phyloP scores from a whole-genome alignment of 2,113 vertebrate genomes.

The Plecotus auritus region DNA sequence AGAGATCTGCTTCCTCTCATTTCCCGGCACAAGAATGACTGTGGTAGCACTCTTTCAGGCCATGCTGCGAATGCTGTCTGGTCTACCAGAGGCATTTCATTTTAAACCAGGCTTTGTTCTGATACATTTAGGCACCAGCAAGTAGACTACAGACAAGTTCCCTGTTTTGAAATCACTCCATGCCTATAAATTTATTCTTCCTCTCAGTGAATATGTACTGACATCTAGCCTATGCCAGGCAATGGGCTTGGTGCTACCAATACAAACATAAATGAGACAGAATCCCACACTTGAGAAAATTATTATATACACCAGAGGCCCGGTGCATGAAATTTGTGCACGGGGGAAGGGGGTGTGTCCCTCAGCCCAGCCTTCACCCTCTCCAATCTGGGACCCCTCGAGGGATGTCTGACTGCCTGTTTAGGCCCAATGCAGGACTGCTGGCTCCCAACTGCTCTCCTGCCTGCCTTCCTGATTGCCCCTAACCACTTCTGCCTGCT shows the following conservation, averaged over 20 bases:
- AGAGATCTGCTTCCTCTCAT: not conserved
- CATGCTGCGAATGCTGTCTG: not conserved
- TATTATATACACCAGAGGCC: not conserved
- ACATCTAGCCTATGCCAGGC: not conserved
- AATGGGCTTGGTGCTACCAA: not conserved
- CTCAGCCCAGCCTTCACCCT: no score
- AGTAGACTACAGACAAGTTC: not conserved
- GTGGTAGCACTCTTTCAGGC: not conserved
- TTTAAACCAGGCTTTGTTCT: not conserved
- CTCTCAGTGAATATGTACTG: not conserved
- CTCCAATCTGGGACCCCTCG: no score
- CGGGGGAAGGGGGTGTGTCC: no score
- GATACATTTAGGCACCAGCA: not conserved
- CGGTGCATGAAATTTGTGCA: no score
- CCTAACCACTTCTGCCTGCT: no score
- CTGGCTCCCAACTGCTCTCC: no score
- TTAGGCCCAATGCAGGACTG: no score
- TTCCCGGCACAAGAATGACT: not conserved
- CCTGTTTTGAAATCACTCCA: not conserved
- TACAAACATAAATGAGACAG: not conserved
- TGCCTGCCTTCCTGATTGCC: no score
- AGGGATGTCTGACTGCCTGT: no score
- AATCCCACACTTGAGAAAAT: not conserved
- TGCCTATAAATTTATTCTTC: not conserved
- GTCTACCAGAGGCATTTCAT: not conserved